Percentiles rank a stretch among this genome's conserved stretches.
Evolutionary conservation across 1,140 invertebrate genomes (phyloP).

Genomic region (Penaeus chinensis): DNA sequence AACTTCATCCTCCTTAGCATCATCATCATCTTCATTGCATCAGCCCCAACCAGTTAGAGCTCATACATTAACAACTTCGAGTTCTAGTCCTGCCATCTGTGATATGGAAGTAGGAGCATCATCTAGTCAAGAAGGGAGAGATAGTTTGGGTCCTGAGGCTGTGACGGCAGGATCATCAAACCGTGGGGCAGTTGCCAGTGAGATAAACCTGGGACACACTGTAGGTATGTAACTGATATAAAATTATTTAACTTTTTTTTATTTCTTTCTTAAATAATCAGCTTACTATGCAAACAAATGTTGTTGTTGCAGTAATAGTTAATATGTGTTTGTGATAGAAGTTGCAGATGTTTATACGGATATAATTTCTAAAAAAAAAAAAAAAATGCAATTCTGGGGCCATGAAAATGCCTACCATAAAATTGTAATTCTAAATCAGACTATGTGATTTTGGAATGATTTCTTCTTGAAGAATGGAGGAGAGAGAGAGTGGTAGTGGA

Average conservation of each 20-base stretch:
- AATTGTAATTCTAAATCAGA: too few relatives aligned
- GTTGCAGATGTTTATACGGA: too few relatives aligned
- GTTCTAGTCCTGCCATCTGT: constrained; percentile 55
- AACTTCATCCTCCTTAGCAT: constrained; percentile 1
- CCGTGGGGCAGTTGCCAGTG: constrained; percentile 49
- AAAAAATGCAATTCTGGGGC: too few relatives aligned
- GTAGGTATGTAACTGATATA: constrained; percentile 16
- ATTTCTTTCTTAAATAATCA: too few relatives aligned
- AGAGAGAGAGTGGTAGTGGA: too few relatives aligned
- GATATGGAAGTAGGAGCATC: constrained; percentile 51
- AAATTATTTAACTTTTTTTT: constrained; percentile 12
- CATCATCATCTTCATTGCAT: constrained; percentile 11
- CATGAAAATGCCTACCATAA: too few relatives aligned
- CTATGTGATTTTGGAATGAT: too few relatives aligned
- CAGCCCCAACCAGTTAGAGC: constrained; percentile 18
- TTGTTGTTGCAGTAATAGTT: too few relatives aligned
- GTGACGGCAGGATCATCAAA: constrained; percentile 27
- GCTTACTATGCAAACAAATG: too few relatives aligned
- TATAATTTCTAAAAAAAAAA: too few relatives aligned
- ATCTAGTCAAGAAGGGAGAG: constrained; percentile 16
- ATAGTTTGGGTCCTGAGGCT: neutral
- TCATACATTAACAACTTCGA: constrained; percentile 34
- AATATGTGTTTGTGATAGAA: too few relatives aligned
- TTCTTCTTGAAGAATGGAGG: too few relatives aligned
- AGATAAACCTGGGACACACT: constrained; percentile 51